A percentile compares a stretch with the other conserved stretches of the same genome.
Evolutionary conservation across 2,113 vertebrate genomes (phyloP).

Genomic region (Malurus alboscapulatus): DNA sequence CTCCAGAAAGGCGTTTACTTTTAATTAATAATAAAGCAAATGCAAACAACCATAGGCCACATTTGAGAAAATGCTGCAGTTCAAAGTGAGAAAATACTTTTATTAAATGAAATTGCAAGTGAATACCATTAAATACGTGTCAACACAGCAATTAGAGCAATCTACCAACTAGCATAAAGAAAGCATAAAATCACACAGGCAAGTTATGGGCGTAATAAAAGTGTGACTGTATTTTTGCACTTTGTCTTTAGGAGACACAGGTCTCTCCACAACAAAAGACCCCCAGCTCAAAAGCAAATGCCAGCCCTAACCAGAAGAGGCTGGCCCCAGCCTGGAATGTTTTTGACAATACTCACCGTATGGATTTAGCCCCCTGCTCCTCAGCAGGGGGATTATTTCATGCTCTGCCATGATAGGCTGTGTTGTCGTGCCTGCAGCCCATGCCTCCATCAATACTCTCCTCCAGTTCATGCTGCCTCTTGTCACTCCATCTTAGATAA

Average conservation of each 20-base stretch:
- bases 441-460: background rate
- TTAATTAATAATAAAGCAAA: slow-evolving; percentile 54
- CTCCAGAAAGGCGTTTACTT: slow-evolving; percentile 40
- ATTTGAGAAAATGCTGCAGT: slow-evolving; percentile 23
- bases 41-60: slow-evolving; percentile 49
- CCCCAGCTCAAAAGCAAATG: background rate
- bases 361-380: background rate
- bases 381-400: background rate
- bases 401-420: background rate
- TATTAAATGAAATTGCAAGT: slow-evolving; percentile 25
- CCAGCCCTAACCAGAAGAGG: background rate
- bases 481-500: background rate
- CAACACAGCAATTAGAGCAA: slow-evolving; percentile 4
- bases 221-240: background rate
- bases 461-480: background rate
- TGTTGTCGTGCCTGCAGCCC: background rate
- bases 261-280: background rate
- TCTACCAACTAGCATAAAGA: slow-evolving; percentile 4
- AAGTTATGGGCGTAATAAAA: background rate
- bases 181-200: background rate
- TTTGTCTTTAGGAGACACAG: background rate
- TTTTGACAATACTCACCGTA: background rate
- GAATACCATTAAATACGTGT: background rate
- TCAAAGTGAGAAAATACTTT: slow-evolving; percentile 53
- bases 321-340: background rate